A percentile compares a stretch with the other conserved stretches of the same genome.
These are phyloP conservation scores for Conomelus anceps DNA, from an alignment of 2,888 invertebrate genomes.

Conservation along the genomic window DNA sequence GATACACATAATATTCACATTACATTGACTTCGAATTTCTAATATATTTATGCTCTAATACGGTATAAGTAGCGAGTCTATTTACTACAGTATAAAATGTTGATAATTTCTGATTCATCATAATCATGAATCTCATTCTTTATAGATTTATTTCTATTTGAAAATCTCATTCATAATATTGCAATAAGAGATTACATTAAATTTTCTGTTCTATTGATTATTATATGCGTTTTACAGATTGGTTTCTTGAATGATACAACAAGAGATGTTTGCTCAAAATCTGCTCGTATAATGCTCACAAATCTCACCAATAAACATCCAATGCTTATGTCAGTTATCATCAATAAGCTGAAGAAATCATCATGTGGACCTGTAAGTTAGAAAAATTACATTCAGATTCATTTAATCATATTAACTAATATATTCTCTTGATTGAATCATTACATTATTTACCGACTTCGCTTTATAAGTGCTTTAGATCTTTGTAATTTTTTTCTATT, in stretches of 20 bases:
- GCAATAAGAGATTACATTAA: too few relatives aligned
- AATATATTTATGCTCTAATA: too few relatives aligned
- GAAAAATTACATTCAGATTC: too few relatives aligned
- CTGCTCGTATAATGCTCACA: slow-evolving; percentile 61
- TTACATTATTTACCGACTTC: not conserved
- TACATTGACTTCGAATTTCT: too few relatives aligned
- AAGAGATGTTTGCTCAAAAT: slow-evolving; percentile 66
- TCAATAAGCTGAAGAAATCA: slow-evolving; percentile 52
- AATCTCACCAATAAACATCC: slow-evolving; percentile 64
- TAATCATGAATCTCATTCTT: too few relatives aligned
- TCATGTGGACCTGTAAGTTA: slow-evolving; percentile 49
- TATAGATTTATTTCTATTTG: too few relatives aligned
- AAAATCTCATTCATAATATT: too few relatives aligned
- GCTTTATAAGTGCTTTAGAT: not conserved
- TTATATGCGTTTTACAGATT: slow-evolving; percentile 48
- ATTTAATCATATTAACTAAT: not conserved
- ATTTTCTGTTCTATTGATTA: not conserved
- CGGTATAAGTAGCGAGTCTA: too few relatives aligned
- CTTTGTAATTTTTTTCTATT: too few relatives aligned
- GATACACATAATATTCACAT: too few relatives aligned
- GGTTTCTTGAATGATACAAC: slow-evolving; percentile 64
- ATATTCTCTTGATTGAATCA: not conserved
- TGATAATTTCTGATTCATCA: too few relatives aligned
- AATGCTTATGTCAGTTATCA: slow-evolving; percentile 57
- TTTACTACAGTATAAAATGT: too few relatives aligned